Evolutionary conservation across 2,888 invertebrate species (phyloP).

Genomic region (Geophilus truncorum): DNA sequence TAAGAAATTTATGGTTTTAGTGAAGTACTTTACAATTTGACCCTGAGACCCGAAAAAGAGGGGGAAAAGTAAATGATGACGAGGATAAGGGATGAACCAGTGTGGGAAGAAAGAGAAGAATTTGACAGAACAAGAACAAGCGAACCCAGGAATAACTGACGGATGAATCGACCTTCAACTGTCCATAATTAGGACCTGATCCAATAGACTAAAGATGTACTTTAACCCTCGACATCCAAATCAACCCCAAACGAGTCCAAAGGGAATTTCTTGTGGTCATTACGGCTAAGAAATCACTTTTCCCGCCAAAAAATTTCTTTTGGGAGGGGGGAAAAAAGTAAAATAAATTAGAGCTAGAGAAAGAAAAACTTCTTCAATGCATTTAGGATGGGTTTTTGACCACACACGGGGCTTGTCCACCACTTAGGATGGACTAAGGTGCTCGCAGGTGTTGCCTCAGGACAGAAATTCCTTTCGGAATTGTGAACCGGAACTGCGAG

Average conservation of each 20-base stretch:
- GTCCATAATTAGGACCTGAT: conserved; percentile 9
- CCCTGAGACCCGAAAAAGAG: neutral
- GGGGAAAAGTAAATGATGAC: conserved; percentile 19
- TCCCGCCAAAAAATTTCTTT: neutral
- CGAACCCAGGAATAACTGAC: conserved; percentile 23
- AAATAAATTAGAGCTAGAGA: neutral
- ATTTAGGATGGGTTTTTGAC: conserved; percentile 8
- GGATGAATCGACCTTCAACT: conserved; percentile 21
- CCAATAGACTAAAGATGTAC: neutral
- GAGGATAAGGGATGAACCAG: conserved; percentile 19
- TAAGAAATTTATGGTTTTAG: conserved; percentile 11
- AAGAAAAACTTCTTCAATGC: conserved; percentile 8
- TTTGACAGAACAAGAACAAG: conserved; percentile 21
- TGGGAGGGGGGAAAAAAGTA: neutral
- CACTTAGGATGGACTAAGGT: conserved; percentile 21
- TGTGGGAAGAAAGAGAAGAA: conserved; percentile 11
- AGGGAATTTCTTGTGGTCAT: neutral
- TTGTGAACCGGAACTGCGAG: conserved; percentile 25
- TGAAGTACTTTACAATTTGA: conserved; percentile 21
- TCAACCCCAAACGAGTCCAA: neutral
- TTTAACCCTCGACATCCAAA: neutral
- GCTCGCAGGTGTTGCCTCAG: conserved; percentile 20
- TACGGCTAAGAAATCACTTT: neutral
- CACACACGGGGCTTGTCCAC: conserved; percentile 25
- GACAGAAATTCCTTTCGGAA: conserved; percentile 8